A percentile compares a stretch with the other conserved stretches of the same genome.
These are phyloP conservation scores for Halcyon chelicuti DNA, from an alignment of 2,797 vertebrate genomes.

Conservation along the genomic window DNA sequence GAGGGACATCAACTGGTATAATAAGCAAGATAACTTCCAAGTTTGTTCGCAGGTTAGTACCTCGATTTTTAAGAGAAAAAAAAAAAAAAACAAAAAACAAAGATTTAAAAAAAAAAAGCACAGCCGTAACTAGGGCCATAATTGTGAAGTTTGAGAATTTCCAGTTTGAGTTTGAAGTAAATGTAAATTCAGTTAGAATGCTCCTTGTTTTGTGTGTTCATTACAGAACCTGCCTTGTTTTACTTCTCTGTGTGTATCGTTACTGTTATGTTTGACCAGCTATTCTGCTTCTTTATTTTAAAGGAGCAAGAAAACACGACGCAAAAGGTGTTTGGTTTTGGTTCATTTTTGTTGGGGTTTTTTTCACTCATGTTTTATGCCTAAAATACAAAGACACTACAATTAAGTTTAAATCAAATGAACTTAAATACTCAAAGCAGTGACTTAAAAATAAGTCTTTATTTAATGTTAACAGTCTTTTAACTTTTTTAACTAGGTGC, in stretches of 20 bases:
- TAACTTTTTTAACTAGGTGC: background rate
- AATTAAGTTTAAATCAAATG: background rate
- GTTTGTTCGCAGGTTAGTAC: slow-evolving; percentile 95
- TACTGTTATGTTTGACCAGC: background rate
- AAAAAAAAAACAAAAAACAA: too few species aligned
- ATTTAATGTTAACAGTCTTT: background rate
- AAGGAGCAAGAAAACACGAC: background rate
- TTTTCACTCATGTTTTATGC: background rate
- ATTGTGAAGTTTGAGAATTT: background rate
- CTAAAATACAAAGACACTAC: background rate
- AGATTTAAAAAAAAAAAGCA: background rate
- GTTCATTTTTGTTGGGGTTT: too few species aligned
- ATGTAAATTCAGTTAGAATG: background rate
- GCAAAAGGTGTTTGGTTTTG: background rate
- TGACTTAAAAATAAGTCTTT: background rate
- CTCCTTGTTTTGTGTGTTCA: background rate
- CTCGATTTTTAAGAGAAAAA: background rate
- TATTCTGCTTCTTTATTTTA: background rate
- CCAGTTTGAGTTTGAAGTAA: background rate
- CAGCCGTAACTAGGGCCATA: background rate
- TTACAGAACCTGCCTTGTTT: slow-evolving; percentile 1
- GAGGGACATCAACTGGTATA: slow-evolving; percentile 94
- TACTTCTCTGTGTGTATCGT: background rate
- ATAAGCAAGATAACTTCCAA: slow-evolving; percentile 99
- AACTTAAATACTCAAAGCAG: background rate